These are phyloP conservation scores for Drosophila affinis DNA, from an alignment of 2,888 invertebrate species.

Conservation along the genomic window DNA sequence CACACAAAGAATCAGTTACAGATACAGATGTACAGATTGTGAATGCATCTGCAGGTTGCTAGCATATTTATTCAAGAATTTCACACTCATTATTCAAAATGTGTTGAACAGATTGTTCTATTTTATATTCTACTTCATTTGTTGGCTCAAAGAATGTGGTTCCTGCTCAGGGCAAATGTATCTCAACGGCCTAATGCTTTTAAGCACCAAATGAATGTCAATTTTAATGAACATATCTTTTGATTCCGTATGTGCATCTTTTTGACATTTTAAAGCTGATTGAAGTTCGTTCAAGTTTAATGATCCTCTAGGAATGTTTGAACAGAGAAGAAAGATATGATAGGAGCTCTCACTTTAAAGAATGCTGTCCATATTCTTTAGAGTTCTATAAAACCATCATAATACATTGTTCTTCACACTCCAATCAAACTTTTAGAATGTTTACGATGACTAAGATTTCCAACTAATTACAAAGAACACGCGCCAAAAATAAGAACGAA, in stretches of 20 bases:
- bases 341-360: background rate
- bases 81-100: slow-evolving; percentile 74
- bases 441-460: slow-evolving; percentile 15
- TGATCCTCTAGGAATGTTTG: no score
- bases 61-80: slow-evolving; percentile 70
- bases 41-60: slow-evolving; percentile 38
- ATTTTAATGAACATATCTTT: background rate
- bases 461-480: slow-evolving; percentile 27
- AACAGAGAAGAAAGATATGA: background rate
- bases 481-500: slow-evolving; percentile 36
- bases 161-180: background rate
- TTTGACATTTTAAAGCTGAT: background rate
- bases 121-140: slow-evolving; percentile 29
- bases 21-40: slow-evolving; percentile 17
- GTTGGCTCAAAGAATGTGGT: background rate
- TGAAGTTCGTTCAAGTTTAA: background rate
- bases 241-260: background rate
- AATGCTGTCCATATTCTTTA: background rate
- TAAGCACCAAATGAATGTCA: background rate
- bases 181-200: background rate
- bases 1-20: background rate
- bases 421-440: slow-evolving; percentile 19
- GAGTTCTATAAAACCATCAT: background rate
- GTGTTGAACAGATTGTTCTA: slow-evolving; percentile 71
- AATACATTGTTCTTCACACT: no score